Conservation (phyloP, 2,113 vertebrate species). For the Pomatorhinus ruficollis region DNA sequence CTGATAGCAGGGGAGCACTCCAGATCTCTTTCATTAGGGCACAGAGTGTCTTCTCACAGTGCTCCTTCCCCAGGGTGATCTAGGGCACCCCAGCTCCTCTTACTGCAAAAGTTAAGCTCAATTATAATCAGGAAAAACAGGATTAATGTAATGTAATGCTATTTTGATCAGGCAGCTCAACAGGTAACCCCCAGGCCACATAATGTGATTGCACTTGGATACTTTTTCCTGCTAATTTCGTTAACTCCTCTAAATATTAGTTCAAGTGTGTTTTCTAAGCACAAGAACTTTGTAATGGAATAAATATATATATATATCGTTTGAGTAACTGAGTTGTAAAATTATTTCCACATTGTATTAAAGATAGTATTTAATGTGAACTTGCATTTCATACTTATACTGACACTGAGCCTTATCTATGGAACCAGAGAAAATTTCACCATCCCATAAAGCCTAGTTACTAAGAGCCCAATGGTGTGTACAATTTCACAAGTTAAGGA, state of each 20-base stretch:
- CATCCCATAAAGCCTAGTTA: not conserved
- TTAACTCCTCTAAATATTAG: not conserved
- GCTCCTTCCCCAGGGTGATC: not conserved
- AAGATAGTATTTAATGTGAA: not conserved
- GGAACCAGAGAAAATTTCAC: not conserved
- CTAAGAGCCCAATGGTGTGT: rapidly evolving
- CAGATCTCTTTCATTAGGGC: not conserved
- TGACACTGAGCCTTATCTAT: not conserved
- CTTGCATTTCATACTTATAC: not conserved
- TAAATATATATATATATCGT: not conserved
- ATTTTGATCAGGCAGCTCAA: not conserved
- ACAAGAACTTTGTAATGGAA: not conserved
- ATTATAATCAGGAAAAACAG: not conserved
- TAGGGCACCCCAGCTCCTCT: not conserved
- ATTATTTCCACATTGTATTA: not conserved
- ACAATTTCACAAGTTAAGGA: not conserved
- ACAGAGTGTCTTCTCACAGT: not conserved
- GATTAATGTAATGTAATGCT: not conserved
- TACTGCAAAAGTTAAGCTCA: not conserved
- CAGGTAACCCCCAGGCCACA: not conserved
- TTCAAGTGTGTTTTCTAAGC: not conserved
- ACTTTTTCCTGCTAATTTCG: not conserved
- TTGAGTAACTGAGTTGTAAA: not conserved
- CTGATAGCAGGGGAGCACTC: not conserved
- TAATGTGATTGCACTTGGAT: not conserved